These are phyloP conservation scores for Rhamnusium bicolor DNA, from an alignment of 2,888 invertebrate genomes.

Conservation along the genomic window DNA sequence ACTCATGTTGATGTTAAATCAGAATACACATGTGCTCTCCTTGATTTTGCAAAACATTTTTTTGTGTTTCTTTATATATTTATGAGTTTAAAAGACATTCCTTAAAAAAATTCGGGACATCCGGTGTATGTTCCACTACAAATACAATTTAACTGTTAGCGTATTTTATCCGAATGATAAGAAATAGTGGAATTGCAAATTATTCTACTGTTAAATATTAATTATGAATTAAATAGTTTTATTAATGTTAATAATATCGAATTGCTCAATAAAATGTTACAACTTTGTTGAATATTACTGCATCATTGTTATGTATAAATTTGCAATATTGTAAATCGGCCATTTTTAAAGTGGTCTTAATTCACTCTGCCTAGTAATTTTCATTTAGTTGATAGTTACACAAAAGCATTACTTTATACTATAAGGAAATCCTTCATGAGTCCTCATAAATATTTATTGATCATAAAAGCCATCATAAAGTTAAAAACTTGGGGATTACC, in stretches of 20 bases:
- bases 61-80: no score
- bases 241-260: background rate
- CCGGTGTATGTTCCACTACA: no score
- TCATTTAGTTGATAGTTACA: background rate
- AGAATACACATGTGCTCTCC: no score
- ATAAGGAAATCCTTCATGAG: background rate
- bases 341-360: background rate
- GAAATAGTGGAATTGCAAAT: background rate
- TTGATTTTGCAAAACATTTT: no score
- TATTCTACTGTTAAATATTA: background rate
- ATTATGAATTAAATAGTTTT: background rate
- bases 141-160: no score
- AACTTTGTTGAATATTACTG: background rate
- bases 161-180: no score
- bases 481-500: background rate
- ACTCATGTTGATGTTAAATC: no score
- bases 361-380: background rate
- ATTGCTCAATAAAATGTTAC: no score
- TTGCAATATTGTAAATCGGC: background rate
- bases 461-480: background rate
- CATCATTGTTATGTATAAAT: background rate
- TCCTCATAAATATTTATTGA: constrained; percentile 12
- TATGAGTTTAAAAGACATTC: no score
- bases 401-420: background rate
- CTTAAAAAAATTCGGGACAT: no score